Percentiles rank a stretch among this genome's conserved stretches.
These are phyloP conservation scores for Eupristina koningsbergeri DNA, from an alignment of 1,140 invertebrate species.

Conservation along the genomic window DNA sequence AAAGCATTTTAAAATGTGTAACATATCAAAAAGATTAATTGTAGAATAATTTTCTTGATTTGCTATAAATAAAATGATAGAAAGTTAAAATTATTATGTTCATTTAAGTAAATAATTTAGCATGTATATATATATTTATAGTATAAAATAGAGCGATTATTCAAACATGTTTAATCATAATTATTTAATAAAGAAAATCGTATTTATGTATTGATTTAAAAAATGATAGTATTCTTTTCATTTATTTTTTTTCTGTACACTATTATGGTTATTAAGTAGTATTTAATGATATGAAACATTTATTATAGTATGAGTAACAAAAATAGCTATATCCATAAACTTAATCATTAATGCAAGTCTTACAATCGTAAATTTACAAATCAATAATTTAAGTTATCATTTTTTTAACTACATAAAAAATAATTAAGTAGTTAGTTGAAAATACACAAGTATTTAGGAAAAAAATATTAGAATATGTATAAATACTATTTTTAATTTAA, in stretches of 20 bases:
- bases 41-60: not conserved
- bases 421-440: not conserved
- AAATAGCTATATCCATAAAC: not conserved
- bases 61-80: not conserved
- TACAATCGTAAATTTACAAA: not conserved
- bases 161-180: not conserved
- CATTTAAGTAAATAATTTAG: not conserved
- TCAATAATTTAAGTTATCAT: not conserved
- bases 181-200: not conserved
- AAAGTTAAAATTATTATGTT: not conserved
- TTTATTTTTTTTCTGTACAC: not conserved
- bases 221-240: not conserved
- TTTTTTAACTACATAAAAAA: not conserved
- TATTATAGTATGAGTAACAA: not conserved
- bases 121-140: not conserved
- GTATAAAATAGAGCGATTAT: not conserved
- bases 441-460: not conserved
- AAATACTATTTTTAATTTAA: no score
- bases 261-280: not conserved
- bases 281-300: not conserved
- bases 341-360: not conserved
- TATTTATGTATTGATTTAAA: not conserved
- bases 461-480: no score
- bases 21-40: not conserved
- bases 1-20: not conserved